Evolutionary conservation across 2,888 invertebrate species (phyloP).

Genomic region (Tipula vernalis): DNA sequence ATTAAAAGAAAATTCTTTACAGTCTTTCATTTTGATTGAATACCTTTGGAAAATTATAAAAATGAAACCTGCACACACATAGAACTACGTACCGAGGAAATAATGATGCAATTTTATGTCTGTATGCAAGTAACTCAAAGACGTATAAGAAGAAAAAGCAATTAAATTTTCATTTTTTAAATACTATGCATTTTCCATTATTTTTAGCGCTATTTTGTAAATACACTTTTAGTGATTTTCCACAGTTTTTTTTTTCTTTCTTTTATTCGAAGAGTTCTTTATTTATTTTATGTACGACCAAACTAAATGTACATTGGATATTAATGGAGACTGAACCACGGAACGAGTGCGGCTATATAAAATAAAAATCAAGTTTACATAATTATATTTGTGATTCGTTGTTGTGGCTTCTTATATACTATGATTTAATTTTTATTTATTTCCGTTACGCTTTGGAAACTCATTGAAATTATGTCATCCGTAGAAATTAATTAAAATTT

Average conservation of each 20-base stretch:
- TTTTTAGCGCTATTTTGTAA: neutral
- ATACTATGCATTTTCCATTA: neutral
- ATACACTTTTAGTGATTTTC: neutral
- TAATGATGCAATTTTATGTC: neutral
- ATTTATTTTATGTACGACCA: neutral
- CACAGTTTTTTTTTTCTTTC: neutral
- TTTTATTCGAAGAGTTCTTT: neutral
- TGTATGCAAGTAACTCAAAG: neutral
- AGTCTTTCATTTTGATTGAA: neutral
- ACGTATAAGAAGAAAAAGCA: neutral
- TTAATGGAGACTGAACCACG: neutral
- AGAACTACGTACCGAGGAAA: neutral
- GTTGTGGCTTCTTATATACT: neutral
- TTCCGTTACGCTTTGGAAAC: neutral
- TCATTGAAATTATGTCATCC: neutral
- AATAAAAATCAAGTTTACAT: neutral
- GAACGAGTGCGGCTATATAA: neutral
- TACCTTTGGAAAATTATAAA: neutral
- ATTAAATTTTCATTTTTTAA: neutral
- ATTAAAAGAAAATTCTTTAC: neutral
- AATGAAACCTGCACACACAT: neutral
- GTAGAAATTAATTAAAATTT: neutral
- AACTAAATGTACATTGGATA: neutral
- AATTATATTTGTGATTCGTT: neutral
- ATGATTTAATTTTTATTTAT: neutral